phyloP scores from a whole-genome alignment of 2,888 invertebrate genomes.

The Rhagonycha lutea region DNA sequence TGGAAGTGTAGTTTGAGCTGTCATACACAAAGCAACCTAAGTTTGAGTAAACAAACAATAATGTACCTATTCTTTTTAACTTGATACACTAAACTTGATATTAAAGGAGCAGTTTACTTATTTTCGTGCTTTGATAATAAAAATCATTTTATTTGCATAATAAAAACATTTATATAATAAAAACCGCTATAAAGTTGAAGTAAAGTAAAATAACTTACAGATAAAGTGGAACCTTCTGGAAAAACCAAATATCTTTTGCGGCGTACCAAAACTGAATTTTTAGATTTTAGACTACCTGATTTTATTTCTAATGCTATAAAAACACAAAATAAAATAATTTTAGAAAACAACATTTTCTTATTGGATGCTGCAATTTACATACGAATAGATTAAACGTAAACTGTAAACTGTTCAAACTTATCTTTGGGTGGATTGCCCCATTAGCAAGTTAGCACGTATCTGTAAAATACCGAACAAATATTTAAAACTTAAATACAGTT shows the following conservation, averaged over 20 bases:
- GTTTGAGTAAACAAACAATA: conserved; percentile 39
- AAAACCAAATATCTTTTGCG: conserved; percentile 69
- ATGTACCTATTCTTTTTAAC: conserved; percentile 17
- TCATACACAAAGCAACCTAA: conserved; percentile 62
- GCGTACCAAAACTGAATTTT: conserved; percentile 56
- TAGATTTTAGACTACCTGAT: conserved; percentile 34
- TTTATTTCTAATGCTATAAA: conserved; percentile 17
- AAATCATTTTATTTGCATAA: neutral
- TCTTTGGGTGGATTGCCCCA: neutral
- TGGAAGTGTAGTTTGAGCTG: conserved; percentile 59
- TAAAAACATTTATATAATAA: conserved; percentile 11
- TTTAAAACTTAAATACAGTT: neutral
- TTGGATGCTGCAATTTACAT: neutral
- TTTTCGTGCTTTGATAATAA: neutral
- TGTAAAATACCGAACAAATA: neutral
- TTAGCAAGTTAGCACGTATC: neutral
- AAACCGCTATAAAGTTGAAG: conserved; percentile 11
- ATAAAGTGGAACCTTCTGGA: conserved; percentile 72
- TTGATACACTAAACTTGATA: neutral
- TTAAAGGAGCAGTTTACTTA: neutral
- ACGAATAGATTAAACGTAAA: neutral
- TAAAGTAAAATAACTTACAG: conserved; percentile 57
- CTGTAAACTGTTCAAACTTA: neutral
- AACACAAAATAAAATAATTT: conserved; percentile 1
- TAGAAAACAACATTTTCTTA: conserved; percentile 4